phyloP scores from a whole-genome alignment of 37 sponge, comb jelly and placozoan genomes.

The Crambe crambe region DNA sequence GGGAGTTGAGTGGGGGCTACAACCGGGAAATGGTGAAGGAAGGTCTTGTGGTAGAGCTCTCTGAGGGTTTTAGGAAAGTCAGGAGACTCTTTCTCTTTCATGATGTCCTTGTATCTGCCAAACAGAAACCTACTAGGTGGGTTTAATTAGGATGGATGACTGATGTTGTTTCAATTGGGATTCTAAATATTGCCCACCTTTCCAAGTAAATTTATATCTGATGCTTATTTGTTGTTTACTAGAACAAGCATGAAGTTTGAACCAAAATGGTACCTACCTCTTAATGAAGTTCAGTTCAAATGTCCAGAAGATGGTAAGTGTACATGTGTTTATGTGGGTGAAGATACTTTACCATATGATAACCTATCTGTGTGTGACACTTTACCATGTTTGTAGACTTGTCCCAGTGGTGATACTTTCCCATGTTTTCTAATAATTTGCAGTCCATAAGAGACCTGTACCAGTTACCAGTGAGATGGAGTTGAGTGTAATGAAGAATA shows the following conservation, averaged over 20 bases:
- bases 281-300: conserved; percentile 63
- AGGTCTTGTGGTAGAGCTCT: conserved; percentile 72
- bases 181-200: neutral
- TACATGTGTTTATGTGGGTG: neutral
- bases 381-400: too few relatives aligned
- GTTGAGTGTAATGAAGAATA: conserved; percentile 66
- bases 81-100: conserved; percentile 78
- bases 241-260: conserved; percentile 74
- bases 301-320: conserved; percentile 35
- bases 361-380: neutral
- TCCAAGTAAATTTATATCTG: too few relatives aligned
- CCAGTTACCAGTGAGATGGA: conserved; percentile 76
- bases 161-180: neutral
- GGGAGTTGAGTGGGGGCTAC: conserved; percentile 75
- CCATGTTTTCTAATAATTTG: too few relatives aligned
- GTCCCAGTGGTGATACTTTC: too few relatives aligned
- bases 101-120: conserved; percentile 79
- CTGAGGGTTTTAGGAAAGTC: conserved; percentile 73
- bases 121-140: conserved; percentile 76
- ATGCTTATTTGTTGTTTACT: conserved; percentile 1
- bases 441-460: conserved; percentile 65
- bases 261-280: conserved; percentile 84
- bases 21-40: conserved; percentile 84
- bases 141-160: neutral
- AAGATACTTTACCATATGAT: neutral